Conservation (phyloP, 2,797 vertebrate genomes). For the Typhlichthys subterraneus region DNA sequence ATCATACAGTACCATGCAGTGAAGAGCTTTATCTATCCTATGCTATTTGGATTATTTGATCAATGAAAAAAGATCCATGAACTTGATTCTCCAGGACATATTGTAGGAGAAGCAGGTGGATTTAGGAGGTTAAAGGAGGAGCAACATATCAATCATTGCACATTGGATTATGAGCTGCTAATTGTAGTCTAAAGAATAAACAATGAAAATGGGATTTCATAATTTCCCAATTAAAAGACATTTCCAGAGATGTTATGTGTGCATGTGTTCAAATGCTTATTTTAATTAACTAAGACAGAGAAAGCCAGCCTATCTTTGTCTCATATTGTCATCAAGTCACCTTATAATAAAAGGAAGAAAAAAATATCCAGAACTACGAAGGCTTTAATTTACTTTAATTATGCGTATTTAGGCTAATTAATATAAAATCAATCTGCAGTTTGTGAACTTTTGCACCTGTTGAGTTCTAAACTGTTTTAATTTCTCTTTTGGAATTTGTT, state of each 20-base stretch:
- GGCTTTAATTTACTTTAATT: constrained; percentile 69
- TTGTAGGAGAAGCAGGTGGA: not conserved
- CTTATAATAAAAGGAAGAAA: constrained; percentile 1
- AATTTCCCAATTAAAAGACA: constrained; percentile 67
- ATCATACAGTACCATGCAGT: no score
- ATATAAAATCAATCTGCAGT: constrained; percentile 45
- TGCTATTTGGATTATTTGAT: not conserved
- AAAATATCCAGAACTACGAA: constrained; percentile 24
- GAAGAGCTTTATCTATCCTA: not conserved
- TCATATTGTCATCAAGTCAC: constrained; percentile 37
- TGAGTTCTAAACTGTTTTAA: constrained; percentile 21
- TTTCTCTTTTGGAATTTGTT: not conserved
- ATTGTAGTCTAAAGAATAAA: constrained; percentile 66
- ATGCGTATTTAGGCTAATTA: constrained; percentile 53
- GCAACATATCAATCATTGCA: constrained; percentile 14
- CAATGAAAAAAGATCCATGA: no score
- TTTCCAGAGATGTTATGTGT: constrained; percentile 59
- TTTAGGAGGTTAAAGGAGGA: constrained; percentile 1
- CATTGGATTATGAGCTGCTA: constrained; percentile 52
- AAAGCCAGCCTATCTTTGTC: constrained; percentile 58
- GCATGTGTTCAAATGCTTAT: constrained; percentile 44
- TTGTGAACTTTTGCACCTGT: constrained; percentile 42
- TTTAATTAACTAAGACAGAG: constrained; percentile 63
- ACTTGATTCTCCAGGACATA: not conserved
- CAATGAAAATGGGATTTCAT: constrained; percentile 64